Evolutionary conservation across 2,797 vertebrate species (phyloP).

Genomic region (Pangasius sanitwongsei): DNA sequence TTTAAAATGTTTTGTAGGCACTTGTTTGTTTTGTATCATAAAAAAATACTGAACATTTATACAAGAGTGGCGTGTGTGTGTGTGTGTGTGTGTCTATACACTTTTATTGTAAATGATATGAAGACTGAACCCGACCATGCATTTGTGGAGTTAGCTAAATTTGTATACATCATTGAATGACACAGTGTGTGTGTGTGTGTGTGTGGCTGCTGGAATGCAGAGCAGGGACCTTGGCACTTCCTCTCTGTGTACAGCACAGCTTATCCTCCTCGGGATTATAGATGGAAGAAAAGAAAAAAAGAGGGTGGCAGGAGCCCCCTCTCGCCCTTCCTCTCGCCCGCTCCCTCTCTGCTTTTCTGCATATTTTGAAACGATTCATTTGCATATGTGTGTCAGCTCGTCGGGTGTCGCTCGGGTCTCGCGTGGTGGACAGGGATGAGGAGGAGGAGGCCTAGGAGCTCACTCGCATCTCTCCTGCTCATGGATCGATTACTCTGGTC

Average conservation of each 20-base stretch:
- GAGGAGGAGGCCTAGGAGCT: constrained; percentile 43
- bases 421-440: constrained; percentile 62
- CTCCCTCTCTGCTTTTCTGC: constrained; percentile 58
- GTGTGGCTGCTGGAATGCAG: constrained; percentile 65
- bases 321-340: neutral
- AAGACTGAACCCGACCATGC: neutral
- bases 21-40: neutral
- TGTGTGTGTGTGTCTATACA: neutral
- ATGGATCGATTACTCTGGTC: constrained; percentile 57
- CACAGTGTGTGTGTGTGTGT: neutral
- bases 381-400: constrained; percentile 78
- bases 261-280: constrained; percentile 80
- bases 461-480: constrained; percentile 31
- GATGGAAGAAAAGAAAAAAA: constrained; percentile 75
- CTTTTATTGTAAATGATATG: neutral
- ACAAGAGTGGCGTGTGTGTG: neutral
- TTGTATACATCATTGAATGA: neutral
- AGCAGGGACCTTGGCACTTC: constrained; percentile 75
- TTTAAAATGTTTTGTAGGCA: neutral
- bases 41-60: neutral
- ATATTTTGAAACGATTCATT: constrained; percentile 74
- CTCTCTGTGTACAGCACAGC: constrained; percentile 78
- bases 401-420: constrained; percentile 68
- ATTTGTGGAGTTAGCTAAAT: neutral
- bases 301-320: constrained; percentile 67